phyloP scores from a whole-genome alignment of 2,888 invertebrate genomes.

The Sialis lutaria region DNA sequence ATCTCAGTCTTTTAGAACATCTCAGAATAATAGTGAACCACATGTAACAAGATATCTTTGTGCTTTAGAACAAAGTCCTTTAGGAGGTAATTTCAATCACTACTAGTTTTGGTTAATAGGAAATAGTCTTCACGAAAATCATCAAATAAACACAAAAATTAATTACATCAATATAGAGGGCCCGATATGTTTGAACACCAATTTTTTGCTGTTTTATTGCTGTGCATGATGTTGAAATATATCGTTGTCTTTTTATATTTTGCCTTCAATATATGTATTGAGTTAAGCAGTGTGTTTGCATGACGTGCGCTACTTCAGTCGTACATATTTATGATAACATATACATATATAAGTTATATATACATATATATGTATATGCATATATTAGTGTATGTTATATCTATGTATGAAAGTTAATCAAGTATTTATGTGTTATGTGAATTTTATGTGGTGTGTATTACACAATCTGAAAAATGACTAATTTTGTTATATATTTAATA shows the following conservation, averaged over 20 bases:
- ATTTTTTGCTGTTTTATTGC: neutral
- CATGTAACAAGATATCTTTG: constrained; percentile 13
- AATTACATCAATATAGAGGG: constrained; percentile 12
- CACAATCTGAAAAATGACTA: too few species aligned
- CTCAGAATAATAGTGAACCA: neutral
- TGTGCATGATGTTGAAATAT: constrained; percentile 2
- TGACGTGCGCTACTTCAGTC: neutral
- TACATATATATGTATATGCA: neutral
- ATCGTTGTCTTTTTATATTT: neutral
- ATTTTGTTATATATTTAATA: too few species aligned
- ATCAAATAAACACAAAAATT: neutral
- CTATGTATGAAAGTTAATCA: neutral
- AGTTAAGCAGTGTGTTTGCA: neutral
- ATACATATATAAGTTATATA: neutral
- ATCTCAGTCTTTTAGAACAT: too few species aligned
- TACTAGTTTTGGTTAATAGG: constrained; percentile 5
- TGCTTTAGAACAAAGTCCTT: constrained; percentile 13
- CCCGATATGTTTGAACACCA: constrained; percentile 23
- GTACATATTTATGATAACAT: neutral
- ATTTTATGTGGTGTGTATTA: too few species aligned
- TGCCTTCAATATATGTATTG: neutral
- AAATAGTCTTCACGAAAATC: neutral
- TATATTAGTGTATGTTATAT: neutral
- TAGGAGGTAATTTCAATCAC: constrained; percentile 11
- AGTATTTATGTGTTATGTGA: too few species aligned